A percentile compares a stretch with the other conserved stretches of the same genome.
These are phyloP conservation scores for Achlya flavicornis DNA, from an alignment of 2,888 invertebrate genomes.

Conservation along the genomic window DNA sequence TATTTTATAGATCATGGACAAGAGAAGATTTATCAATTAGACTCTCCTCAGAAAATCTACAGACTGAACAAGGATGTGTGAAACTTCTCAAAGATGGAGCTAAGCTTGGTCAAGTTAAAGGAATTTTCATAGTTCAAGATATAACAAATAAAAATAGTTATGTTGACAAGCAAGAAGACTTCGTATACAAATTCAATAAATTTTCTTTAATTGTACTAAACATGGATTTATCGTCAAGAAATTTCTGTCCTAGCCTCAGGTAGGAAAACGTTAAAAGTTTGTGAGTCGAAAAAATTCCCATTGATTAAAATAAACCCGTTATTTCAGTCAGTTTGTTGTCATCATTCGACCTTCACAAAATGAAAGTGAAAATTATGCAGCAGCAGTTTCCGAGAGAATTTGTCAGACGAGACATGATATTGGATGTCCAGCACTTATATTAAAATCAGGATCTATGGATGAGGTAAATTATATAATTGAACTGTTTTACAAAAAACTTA, in stretches of 20 bases:
- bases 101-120: conserved; percentile 52
- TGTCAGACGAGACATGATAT: conserved; percentile 38
- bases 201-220: conserved; percentile 46
- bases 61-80: conserved; percentile 45
- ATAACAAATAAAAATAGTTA: conserved; percentile 25
- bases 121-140: conserved; percentile 52
- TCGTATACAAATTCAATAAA: conserved; percentile 44
- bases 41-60: conserved; percentile 50
- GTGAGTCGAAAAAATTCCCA: conserved; percentile 3
- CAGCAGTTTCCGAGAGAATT: conserved; percentile 41
- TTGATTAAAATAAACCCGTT: conserved; percentile 3
- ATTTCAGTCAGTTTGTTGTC: conserved; percentile 50
- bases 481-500: too few relatives aligned
- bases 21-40: conserved; percentile 44
- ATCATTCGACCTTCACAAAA: conserved; percentile 31
- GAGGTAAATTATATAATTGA: too few relatives aligned
- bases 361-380: conserved; percentile 33
- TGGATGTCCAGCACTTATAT: conserved; percentile 43
- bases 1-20: conserved; percentile 47
- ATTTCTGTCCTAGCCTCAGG: conserved; percentile 51
- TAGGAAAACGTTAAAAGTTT: conserved; percentile 34
- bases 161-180: conserved; percentile 31
- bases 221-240: conserved; percentile 52
- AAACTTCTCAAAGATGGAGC: conserved; percentile 47
- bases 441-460: conserved; percentile 28